Evolutionary conservation across 2,797 vertebrate genomes (phyloP), one percentile per base, ranked within the genome.

Genomic region (Pipistrellus pipistrellus): DNA sequence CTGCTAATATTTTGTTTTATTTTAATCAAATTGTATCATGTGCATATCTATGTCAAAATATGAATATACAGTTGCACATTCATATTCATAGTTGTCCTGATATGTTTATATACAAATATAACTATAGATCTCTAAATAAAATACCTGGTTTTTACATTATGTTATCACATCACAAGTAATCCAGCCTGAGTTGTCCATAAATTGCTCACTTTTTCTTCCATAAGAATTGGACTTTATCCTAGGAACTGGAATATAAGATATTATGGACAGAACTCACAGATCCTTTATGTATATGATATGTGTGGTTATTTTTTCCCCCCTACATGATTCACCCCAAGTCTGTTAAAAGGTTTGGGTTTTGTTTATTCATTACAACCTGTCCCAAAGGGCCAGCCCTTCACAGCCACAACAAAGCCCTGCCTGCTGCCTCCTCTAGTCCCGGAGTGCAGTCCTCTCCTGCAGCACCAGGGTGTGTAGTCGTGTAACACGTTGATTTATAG

Each of bases 401-500:
- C 9, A 86, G 66, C n/a, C 20, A 21, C 14, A 51, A 44, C 75
- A 76, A 38, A 23, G 3, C 46, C n/a, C 87, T 90, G 66, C 64
- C 1, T 76, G 57, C 55, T 80, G 64, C 27, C 85, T 89, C 23
- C 93, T 84, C 3, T 83, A 80, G 51, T 92, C 85, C 51, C 46
- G 90, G 77, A 21, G 5, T 66, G 57, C 80, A 93, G 1, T 64
- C 90, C 95, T 86, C 89, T 87, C 85, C 82, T 95, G 69, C 59
- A 94, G 71, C 6, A 93, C 82, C 85, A 90, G 90, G 84, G 85
- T 62, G 46, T 85, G 80, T 88, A 97, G 96, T 96, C 57, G 71
- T 85, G 81, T 96, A 97, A 97, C 97, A 92, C 93, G 90, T 96
- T 97, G 98, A 98, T 98, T 98, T 98, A 97, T 97, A 98, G 97